A percentile compares a stretch with the other conserved stretches of the same genome.
These are phyloP conservation scores for Chrysopilus asiliformis DNA, from an alignment of 2,888 invertebrate species.

Conservation along the genomic window DNA sequence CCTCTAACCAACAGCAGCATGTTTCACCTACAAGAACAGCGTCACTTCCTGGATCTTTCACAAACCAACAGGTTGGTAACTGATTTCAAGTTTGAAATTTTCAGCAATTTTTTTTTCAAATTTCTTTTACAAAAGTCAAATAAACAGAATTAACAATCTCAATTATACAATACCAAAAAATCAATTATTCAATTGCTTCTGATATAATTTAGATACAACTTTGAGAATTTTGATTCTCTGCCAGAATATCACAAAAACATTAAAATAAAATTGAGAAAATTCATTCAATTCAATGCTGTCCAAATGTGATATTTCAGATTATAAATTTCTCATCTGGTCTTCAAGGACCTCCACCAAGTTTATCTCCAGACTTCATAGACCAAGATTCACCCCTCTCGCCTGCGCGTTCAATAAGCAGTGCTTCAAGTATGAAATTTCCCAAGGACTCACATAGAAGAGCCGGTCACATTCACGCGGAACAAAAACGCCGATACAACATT, in stretches of 20 bases:
- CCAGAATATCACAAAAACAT: too few species aligned
- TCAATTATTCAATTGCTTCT: too few species aligned
- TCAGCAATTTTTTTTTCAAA: too few species aligned
- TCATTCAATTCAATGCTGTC: background rate
- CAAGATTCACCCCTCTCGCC: slow-evolving; percentile 49
- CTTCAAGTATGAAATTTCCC: slow-evolving; percentile 36
- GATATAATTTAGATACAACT: too few species aligned
- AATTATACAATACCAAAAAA: too few species aligned
- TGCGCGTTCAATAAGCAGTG: slow-evolving; percentile 31
- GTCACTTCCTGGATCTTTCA: slow-evolving; percentile 28
- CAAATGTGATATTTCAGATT: slow-evolving; percentile 18
- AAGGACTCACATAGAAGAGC: slow-evolving; percentile 53
- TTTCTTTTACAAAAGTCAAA: too few species aligned
- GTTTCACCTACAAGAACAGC: slow-evolving; percentile 31
- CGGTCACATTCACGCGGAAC: slow-evolving; percentile 90
- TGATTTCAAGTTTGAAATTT: too few species aligned
- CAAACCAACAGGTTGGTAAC: too few species aligned
- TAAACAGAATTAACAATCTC: too few species aligned
- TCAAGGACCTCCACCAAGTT: slow-evolving; percentile 11
- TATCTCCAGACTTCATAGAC: slow-evolving; percentile 32
- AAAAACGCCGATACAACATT: slow-evolving; percentile 89
- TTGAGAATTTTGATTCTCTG: too few species aligned
- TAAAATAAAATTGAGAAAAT: background rate
- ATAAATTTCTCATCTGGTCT: slow-evolving; percentile 23
- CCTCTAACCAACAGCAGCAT: slow-evolving; percentile 7